These are phyloP conservation scores for Peromyscus melanophrys DNA, from an alignment of 2,797 vertebrate species.

Conservation along the genomic window DNA sequence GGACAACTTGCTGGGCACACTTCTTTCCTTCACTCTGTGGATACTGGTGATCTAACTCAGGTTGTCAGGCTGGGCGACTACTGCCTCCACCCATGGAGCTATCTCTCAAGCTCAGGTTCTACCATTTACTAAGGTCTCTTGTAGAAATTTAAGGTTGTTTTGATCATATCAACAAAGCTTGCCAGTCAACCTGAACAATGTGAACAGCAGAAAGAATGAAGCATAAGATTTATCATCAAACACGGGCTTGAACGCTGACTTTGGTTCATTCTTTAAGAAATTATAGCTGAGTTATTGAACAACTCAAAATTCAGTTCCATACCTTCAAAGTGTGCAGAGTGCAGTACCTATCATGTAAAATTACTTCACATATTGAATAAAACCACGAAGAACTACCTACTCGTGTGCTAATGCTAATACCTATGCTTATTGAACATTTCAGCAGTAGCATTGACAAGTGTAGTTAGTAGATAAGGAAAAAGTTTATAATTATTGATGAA, in stretches of 20 bases:
- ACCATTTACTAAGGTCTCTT: background rate
- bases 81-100: background rate
- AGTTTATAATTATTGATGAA: conserved; percentile 47
- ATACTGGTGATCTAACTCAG: background rate
- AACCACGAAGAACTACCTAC: background rate
- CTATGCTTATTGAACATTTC: background rate
- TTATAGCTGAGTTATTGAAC: background rate
- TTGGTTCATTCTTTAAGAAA: background rate
- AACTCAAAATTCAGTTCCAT: background rate
- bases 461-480: background rate
- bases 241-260: background rate
- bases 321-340: background rate
- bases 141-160: background rate
- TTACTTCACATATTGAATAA: background rate
- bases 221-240: background rate
- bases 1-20: background rate
- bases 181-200: background rate
- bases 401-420: background rate
- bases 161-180: background rate
- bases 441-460: background rate
- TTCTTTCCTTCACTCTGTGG: background rate
- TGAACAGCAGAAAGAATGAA: background rate
- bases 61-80: too few species aligned
- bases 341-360: background rate
- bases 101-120: background rate